phyloP scores from a whole-genome alignment of 1,140 invertebrate species.

The Capitella teleta region DNA sequence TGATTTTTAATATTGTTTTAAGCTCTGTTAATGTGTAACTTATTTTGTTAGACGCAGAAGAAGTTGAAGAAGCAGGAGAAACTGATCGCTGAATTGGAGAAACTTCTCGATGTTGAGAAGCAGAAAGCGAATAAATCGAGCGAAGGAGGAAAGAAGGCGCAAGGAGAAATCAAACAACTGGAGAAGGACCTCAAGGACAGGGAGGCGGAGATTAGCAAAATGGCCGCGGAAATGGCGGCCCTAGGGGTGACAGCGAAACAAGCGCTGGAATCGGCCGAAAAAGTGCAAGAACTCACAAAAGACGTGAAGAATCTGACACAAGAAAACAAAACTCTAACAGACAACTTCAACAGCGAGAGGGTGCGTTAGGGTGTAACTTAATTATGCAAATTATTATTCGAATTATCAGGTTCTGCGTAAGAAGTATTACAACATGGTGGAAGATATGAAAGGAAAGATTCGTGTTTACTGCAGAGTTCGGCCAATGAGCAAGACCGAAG shows the following conservation, averaged over 20 bases:
- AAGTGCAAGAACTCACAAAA: constrained; percentile 21
- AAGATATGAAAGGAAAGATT: constrained; percentile 48
- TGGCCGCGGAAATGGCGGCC: constrained; percentile 23
- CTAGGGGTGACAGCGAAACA: constrained; percentile 29
- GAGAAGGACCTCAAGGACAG: constrained; percentile 22
- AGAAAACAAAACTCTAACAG: constrained; percentile 38
- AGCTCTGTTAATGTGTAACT: too few species aligned
- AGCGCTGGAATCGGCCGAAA: constrained; percentile 30
- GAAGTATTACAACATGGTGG: constrained; percentile 47
- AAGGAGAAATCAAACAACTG: constrained; percentile 1
- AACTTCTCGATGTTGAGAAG: constrained; percentile 26
- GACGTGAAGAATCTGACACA: constrained; percentile 30
- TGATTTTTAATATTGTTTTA: too few species aligned
- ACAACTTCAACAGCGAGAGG: constrained; percentile 45
- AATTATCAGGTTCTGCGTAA: constrained; percentile 43
- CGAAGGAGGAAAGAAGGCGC: constrained; percentile 18
- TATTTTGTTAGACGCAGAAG: too few species aligned
- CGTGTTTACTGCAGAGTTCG: constrained; percentile 43
- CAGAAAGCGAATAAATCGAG: too few species aligned
- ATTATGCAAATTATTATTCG: too few species aligned
- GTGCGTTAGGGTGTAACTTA: constrained; percentile 15
- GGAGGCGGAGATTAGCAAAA: constrained; percentile 20
- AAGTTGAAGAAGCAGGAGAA: constrained; percentile 27
- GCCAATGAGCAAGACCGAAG: constrained; percentile 28
- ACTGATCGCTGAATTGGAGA: constrained; percentile 34